These are phyloP conservation scores for Phycodurus eques DNA, from an alignment of 2,113 vertebrate genomes.

Conservation along the genomic window DNA sequence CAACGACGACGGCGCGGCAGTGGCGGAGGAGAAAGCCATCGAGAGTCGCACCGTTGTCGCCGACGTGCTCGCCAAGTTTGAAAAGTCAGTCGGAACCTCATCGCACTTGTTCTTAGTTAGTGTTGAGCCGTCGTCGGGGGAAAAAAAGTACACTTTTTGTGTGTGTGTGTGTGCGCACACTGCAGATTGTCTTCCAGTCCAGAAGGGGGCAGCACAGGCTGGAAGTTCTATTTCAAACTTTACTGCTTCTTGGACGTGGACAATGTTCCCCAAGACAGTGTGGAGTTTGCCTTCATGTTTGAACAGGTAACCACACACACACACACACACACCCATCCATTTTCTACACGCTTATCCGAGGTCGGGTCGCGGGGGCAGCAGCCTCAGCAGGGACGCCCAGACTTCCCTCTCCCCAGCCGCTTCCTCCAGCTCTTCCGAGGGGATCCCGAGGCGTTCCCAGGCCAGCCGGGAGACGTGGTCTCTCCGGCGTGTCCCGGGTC, in stretches of 20 bases:
- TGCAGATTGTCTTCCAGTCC: constrained; percentile 78
- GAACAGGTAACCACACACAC: constrained; percentile 81
- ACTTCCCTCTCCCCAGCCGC: no score
- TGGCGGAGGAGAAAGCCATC: constrained; percentile 83
- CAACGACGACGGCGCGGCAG: constrained; percentile 61
- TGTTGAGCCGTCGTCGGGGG: not conserved
- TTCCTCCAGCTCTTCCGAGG: no score
- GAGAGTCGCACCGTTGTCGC: constrained; percentile 92
- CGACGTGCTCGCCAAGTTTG: constrained; percentile 93
- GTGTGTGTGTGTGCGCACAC: not conserved
- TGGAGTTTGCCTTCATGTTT: constrained; percentile 98
- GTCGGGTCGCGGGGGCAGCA: no score
- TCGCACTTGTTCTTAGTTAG: not conserved
- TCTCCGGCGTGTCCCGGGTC: no score
- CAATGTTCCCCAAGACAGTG: constrained; percentile 86
- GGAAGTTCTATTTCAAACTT: constrained; percentile 98
- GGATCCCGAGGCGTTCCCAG: no score
- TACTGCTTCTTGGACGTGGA: constrained; percentile 96
- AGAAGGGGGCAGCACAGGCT: constrained; percentile 74
- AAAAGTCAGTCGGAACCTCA: constrained; percentile 75
- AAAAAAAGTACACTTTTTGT: not conserved
- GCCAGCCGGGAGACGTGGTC: no score
- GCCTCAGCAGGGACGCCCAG: no score
- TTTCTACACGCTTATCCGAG: no score
- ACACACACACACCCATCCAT: no score